A percentile compares a stretch with the other conserved stretches of the same genome.
Evolutionary conservation across 2,888 invertebrate genomes (phyloP).

Genomic region (Pollenia angustigena): DNA sequence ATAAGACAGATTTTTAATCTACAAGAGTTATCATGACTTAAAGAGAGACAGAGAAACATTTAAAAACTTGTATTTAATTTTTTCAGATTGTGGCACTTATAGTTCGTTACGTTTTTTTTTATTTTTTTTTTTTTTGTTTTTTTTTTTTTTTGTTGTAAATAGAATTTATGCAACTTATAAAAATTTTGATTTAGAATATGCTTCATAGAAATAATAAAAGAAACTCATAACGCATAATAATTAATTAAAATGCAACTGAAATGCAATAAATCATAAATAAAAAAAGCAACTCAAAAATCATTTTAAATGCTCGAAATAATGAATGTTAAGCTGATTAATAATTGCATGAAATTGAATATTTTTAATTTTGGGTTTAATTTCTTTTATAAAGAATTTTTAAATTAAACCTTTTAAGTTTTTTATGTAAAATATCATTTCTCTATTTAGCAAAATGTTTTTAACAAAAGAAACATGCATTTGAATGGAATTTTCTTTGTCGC

Average conservation of each 20-base stretch:
- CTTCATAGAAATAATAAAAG: not conserved
- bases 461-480: constrained; percentile 52
- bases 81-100: not conserved
- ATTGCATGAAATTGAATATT: constrained; percentile 5
- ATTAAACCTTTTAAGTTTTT: not conserved
- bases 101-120: not conserved
- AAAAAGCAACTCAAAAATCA: constrained; percentile 57
- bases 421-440: not conserved
- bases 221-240: not conserved
- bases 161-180: too few species aligned
- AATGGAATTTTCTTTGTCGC: constrained; percentile 38
- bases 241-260: constrained; percentile 45
- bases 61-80: too few species aligned
- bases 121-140: too few species aligned
- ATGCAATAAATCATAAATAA: constrained; percentile 58
- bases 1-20: too few species aligned
- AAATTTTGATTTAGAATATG: not conserved
- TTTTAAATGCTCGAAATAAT: constrained; percentile 8
- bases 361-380: constrained; percentile 4
- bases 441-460: constrained; percentile 36
- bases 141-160: too few species aligned
- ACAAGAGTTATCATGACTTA: too few species aligned
- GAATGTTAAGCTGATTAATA: constrained; percentile 23
- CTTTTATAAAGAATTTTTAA: constrained; percentile 3
- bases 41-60: too few species aligned